Evolutionary conservation across 2,113 vertebrate species (phyloP), one percentile per base, ranked within the genome.

Genomic region (Terrapene triunguis): DNA sequence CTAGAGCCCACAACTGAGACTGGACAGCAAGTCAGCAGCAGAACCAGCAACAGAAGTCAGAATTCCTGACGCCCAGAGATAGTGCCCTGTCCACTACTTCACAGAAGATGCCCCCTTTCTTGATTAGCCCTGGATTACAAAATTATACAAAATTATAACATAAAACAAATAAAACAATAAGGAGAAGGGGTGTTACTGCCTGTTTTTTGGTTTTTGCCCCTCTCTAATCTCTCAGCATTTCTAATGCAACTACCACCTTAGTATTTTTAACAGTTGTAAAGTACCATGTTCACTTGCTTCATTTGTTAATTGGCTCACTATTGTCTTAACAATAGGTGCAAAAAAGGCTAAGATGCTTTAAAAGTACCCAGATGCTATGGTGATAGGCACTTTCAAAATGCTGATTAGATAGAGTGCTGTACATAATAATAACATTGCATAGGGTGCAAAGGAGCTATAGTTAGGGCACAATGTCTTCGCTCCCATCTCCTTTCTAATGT

Each of bases 351-450:
- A 21, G 1, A 16, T 3, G 51, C 78, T 65, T 32, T 0, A 5
- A 22, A 54, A 1, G 59, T 6, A 88, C 0, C 0, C 0, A 3
- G 11, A 57, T 35, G 51, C 54, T 3, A 84, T 0, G 35, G 38
- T 14, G 53, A 6, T 1, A 2, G n/a, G 0, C 1, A 86, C 1
- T 9, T 79, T 19, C 51, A 85, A 2, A 54, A 57, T 25, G 2
- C 44, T 57, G 16, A 19, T n/a, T 8, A 17, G 79, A 35, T 82
- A 47, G 74, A 44, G 4, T 0, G 29, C 27, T 59, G 57, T 11
- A 9, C 3, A 53, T 79, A 3, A 87, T n/a, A 11, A 27, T 2
- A n/a, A 62, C 69, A 35, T 79, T 29, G 22, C 1, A 3, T 0
- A 72, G 74, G 84, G n/a, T 1, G 38, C 62, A 32, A 54, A 0